A percentile compares a stretch with the other conserved stretches of the same genome.
These are phyloP conservation scores for Sycophaga agraensis DNA, from an alignment of 1,140 invertebrate species.

Conservation along the genomic window DNA sequence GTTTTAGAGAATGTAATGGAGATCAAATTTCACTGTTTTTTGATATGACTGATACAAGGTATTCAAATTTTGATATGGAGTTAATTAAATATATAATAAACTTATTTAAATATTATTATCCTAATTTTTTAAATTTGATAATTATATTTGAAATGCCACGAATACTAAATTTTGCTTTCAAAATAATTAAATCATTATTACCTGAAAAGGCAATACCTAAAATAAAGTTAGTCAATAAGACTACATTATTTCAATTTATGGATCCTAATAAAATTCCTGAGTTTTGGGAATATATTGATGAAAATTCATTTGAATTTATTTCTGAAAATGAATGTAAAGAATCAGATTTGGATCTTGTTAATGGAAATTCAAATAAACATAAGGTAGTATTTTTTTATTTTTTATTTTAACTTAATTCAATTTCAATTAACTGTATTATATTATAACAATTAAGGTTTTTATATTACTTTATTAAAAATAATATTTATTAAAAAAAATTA, in stretches of 20 bases:
- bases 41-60: conserved; percentile 83
- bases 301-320: conserved; percentile 72
- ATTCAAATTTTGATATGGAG: conserved; percentile 88
- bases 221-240: conserved; percentile 86
- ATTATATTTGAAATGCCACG: conserved; percentile 93
- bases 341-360: conserved; percentile 38
- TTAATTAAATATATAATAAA: conserved; percentile 82
- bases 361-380: conserved; percentile 59
- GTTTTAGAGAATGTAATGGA: conserved; percentile 68
- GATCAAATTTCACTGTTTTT: conserved; percentile 83
- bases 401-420: background rate
- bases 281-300: conserved; percentile 84
- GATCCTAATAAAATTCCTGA: conserved; percentile 70
- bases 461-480: too few relatives aligned
- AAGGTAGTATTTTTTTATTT: conserved; percentile 49
- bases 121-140: conserved; percentile 87
- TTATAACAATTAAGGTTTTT: too few relatives aligned
- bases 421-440: background rate
- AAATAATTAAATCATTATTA: conserved; percentile 86
- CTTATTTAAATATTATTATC: conserved; percentile 88
- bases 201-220: conserved; percentile 86
- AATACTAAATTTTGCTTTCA: conserved; percentile 90
- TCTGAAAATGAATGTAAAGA: conserved; percentile 58
- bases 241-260: conserved; percentile 76
- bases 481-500: conserved; percentile 11